Percentiles rank a stretch among this genome's conserved stretches.
Conservation (phyloP, 2,113 vertebrate genomes). For the Emydura subglobosa region DNA sequence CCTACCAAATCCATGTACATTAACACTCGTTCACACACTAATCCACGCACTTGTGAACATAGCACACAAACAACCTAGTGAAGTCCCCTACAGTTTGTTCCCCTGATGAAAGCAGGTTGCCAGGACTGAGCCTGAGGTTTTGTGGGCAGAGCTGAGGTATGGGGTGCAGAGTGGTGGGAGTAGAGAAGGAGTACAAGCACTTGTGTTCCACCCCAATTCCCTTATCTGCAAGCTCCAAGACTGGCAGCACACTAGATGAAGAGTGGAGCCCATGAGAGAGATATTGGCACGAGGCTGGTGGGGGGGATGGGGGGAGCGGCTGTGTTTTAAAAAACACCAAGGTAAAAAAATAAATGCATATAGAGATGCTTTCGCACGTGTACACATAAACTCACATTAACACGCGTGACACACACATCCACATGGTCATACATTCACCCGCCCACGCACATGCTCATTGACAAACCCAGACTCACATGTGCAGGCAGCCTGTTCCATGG, state of each 20-base stretch:
- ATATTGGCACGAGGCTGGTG: neutral
- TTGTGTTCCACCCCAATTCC: conserved; percentile 1
- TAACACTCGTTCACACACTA: conserved; percentile 50
- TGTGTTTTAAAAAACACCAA: neutral
- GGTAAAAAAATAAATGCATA: conserved; percentile 31
- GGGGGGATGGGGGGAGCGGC: neutral
- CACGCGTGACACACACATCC: neutral
- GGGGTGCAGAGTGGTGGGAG: neutral
- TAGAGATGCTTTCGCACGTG: conserved; percentile 55
- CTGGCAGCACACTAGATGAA: neutral
- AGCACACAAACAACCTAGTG: conserved; percentile 16
- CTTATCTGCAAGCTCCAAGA: neutral
- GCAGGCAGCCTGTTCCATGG: conserved; percentile 29
- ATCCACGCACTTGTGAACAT: conserved; percentile 63
- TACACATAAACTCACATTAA: conserved; percentile 57
- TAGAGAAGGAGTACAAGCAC: neutral
- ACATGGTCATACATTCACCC: neutral
- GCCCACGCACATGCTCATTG: conserved; percentile 29
- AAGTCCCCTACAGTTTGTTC: conserved; percentile 28
- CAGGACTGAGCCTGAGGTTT: conserved; percentile 2
- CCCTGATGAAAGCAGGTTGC: neutral
- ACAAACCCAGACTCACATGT: conserved; percentile 46
- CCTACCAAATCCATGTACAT: conserved; percentile 58
- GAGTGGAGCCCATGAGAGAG: neutral
- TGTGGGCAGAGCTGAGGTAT: neutral